Evolutionary conservation across 2,113 vertebrate genomes (phyloP).

Genomic region (Danio rerio): GRCz12tu NC_133196.1:12091001-12091500

Average conservation of each 20-base stretch:
- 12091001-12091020: too few species aligned
- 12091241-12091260: conserved; percentile 66
- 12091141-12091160: conserved; percentile 53
- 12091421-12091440: too few species aligned
- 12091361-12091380: neutral
- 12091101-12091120: neutral
- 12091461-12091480: too few species aligned
- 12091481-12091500: too few species aligned
- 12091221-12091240: conserved; percentile 68
- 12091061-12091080: conserved; percentile 1
- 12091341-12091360: conserved; percentile 15
- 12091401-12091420: conserved; percentile 40
- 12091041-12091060: neutral
- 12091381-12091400: neutral
- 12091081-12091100: neutral
- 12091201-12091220: conserved; percentile 71
- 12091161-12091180: conserved; percentile 72
- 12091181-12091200: conserved; percentile 79
- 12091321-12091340: conserved; percentile 39
- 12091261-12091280: conserved; percentile 55
- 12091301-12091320: conserved; percentile 51
- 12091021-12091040: neutral
- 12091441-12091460: too few species aligned
- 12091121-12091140: conserved; percentile 20
- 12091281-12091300: conserved; percentile 56